Conservation (phyloP, 2,888 invertebrate species). For the Machimus atricapillus region DNA sequence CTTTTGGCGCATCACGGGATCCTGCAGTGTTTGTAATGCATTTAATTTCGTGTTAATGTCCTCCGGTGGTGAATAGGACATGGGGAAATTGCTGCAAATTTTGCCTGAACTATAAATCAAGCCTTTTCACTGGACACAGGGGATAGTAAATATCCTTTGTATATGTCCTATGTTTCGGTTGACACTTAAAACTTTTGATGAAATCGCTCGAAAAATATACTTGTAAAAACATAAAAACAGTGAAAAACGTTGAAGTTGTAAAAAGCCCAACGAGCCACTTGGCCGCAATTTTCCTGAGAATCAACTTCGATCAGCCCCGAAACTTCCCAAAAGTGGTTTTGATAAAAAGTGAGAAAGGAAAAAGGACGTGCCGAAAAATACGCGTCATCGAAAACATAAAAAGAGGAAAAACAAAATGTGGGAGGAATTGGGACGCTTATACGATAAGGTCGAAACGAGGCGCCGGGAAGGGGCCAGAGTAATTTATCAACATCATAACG, state of each 20-base stretch:
- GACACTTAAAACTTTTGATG: constrained; percentile 3
- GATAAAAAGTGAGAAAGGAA: neutral
- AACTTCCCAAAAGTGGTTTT: neutral
- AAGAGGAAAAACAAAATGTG: neutral
- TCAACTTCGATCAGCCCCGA: neutral
- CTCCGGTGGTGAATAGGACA: neutral
- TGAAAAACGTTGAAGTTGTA: neutral
- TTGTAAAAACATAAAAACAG: neutral
- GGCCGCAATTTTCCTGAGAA: neutral
- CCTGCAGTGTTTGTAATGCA: neutral
- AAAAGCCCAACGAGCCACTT: neutral
- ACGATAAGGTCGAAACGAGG: neutral
- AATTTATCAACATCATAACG: constrained; percentile 39
- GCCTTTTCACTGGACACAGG: neutral
- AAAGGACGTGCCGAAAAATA: neutral
- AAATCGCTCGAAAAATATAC: neutral
- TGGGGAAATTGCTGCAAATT: neutral
- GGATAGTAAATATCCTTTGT: neutral
- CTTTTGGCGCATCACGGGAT: neutral
- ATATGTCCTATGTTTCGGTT: neutral
- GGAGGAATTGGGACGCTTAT: neutral
- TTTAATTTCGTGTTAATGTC: neutral
- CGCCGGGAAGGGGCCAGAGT: neutral
- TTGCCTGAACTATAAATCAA: neutral
- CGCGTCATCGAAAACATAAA: constrained; percentile 10